Percentiles rank a stretch among this genome's conserved stretches.
Evolutionary conservation across 2,888 invertebrate genomes (phyloP).

Genomic region (Archaeoteleia sp.): DNA sequence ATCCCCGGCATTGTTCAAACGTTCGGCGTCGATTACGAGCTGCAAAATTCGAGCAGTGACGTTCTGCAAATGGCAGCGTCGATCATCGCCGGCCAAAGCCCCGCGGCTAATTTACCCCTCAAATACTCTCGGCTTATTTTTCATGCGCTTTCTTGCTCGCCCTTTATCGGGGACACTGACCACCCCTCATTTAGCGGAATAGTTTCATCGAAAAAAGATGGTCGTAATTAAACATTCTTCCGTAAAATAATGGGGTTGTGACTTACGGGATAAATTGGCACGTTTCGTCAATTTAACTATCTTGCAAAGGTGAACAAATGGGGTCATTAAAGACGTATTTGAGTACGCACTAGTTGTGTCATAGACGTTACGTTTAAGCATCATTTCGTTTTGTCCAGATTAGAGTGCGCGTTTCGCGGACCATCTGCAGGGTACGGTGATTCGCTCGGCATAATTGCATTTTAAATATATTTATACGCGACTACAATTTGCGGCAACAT

Average conservation of each 20-base stretch:
- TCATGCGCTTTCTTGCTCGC: not conserved
- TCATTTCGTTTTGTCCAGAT: slow-evolving; percentile 43
- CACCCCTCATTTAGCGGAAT: too few species aligned
- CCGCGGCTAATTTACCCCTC: slow-evolving; percentile 33
- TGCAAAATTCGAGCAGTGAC: slow-evolving; percentile 24
- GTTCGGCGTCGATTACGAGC: slow-evolving; percentile 51
- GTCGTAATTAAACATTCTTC: too few species aligned
- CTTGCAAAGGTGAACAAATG: too few species aligned
- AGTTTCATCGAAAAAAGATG: too few species aligned
- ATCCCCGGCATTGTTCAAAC: slow-evolving; percentile 48
- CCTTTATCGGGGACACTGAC: too few species aligned
- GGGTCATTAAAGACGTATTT: slow-evolving; percentile 48
- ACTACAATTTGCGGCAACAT: slow-evolving; percentile 43
- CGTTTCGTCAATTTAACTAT: too few species aligned
- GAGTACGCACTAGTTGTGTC: slow-evolving; percentile 39
- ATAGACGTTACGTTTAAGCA: slow-evolving; percentile 8
- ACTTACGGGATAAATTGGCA: too few species aligned
- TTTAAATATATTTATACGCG: slow-evolving; percentile 53
- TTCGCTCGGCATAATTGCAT: slow-evolving; percentile 53
- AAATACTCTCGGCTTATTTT: slow-evolving; percentile 2
- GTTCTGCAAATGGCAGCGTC: slow-evolving; percentile 40
- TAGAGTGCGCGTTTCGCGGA: slow-evolving; percentile 17
- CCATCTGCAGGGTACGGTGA: slow-evolving; percentile 41
- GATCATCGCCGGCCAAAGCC: slow-evolving; percentile 31
- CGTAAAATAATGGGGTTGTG: too few species aligned